Evolutionary conservation across 2,113 vertebrate genomes (phyloP), one percentile per base, ranked within the genome.

Genomic region (Bothrops jararaca): DNA sequence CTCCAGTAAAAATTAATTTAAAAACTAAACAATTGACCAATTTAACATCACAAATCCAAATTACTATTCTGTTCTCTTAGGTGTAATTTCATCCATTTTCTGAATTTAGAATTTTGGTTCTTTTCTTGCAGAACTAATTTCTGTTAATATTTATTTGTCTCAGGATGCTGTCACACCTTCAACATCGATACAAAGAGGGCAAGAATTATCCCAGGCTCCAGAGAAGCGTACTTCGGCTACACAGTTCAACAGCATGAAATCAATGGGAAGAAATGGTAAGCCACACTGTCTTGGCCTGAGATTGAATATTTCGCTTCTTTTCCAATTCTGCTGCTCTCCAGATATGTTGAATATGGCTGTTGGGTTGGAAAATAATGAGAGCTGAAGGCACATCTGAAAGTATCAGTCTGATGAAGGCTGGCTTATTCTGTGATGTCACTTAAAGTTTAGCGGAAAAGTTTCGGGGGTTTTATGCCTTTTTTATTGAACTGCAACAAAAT

Each of bases 241-340:
- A 99, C 99, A 0, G 98, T 99, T 90, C 99, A 99, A 96, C 99
- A 99, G 96, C 99, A 99, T 10, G 97, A 98, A 85, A 98, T 98
- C 0, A 97, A 97, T 0, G 98, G 98, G 34, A 98, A 98, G 95
- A 99, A 99, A 96, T 99, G 99, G 99, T 99, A 96, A 98, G 98
- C 90, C 85, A 4, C 4, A 6, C 34, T 1, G 3, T 0, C 85
- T 0, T 0, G 12, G 86, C 29, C n/a, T 34, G 0, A 0, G 24
- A 12, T 9, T 24, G 24, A 57, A 57, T 58, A 18, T 29, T 57
- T 23, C 42, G 74, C 74, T 42, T 42, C 20, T 80, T 5, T 74
- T 74, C 64, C n/a, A 34, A 18, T 74, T 74, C n/a, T 74, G 64
- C 64, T 80, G 74, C 34, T 80, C 20, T 80, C 74, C 34, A 80